Evolutionary conservation across 2,113 vertebrate genomes (phyloP), one percentile per base, ranked within the genome.

Genomic region (Gymnobelideus leadbeateri): DNA sequence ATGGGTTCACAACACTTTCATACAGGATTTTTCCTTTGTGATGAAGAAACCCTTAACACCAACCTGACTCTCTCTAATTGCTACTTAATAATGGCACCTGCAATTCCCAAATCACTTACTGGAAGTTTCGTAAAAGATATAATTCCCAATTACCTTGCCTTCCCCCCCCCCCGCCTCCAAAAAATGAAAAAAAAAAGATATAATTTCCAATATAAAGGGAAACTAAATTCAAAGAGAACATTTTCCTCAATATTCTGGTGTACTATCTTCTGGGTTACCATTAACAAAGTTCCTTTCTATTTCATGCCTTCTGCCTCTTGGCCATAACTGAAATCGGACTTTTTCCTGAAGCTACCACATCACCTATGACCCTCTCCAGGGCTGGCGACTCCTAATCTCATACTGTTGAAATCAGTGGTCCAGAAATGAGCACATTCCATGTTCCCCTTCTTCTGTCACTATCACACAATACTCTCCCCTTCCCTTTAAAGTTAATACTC

Each of bases 1-100:
- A 95, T 96, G 96, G 95, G 98, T 97, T 98, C 98, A 98, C 98
- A 98, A 98, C 98, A 98, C 96, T 96, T 93, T 93, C 94, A 94
- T 89, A 50, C 0, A 43, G 89, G 92, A 89, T 57, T 43, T 93
- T 51, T 92, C 31, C 77, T 91, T 94, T 92, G 92, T 68, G 94
- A 46, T 52, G 49, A 91, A 96, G 28, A 92, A 89, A 61, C 21
- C 50, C 68, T 50, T 92, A n/a, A 90, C 91, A 51, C 55, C 68
- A 91, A 47, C 53, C n/a, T 50, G 68, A 49, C 12, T 94, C 25
- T 94, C 16, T 84, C 92, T 52, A 89, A 89, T 49, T 10, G 0
- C 3, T 16, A 31, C 91, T 77, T 47, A 77, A 50, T 90, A 55
- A 90, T 52, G 91, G 52, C 1, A 31, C 46, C 91, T 6, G 4